Evolutionary conservation across 2,888 invertebrate species (phyloP), one percentile per base, ranked within the genome.

Genomic region (Deilephila porcellus): DNA sequence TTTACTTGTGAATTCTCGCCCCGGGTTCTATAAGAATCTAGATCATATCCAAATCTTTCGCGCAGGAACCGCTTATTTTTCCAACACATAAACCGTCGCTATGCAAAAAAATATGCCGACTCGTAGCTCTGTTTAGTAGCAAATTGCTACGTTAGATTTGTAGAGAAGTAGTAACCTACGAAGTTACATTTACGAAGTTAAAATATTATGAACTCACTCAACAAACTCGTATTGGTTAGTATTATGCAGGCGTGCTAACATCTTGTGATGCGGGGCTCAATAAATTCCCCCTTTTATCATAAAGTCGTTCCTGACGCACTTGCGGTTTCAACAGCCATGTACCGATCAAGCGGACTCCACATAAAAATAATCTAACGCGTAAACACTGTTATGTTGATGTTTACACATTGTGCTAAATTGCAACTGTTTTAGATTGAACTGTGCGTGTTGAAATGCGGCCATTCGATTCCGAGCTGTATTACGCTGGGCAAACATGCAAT

Each of bases 381-480:
- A 80, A 85, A 86, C 84, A 81, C 78, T 82, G 86, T 82, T 82
- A 84, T 81, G 81, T 80, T 80, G 82, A 85, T 91, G 89, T 90
- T 90, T 88, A 88, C 87, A 81, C 82, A 83, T 86, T 83, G 82
- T 85, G 88, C 88, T 86, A 89, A 90, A 90, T 88, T 90, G 89
- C 87, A 91, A 88, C 89, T 84, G 88, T 85, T 87, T 84, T 80
- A 86, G 81, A 88, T 88, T 86, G 86, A 86, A 81, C 85, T 82
- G 91, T 88, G 88, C 93, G 93, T 93, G 93, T 88, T 88, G 85
- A 90, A 93, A 93, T 92, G 93, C 92, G 92, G 90, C 88, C 90
- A 90, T 90, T 91, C 89, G 90, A 88, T 90, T 86, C 79, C 76
- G 80, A 85, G 87, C 89, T 88, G 86, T 91, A 90, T 91, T 91